Evolutionary conservation across 2,797 vertebrate species (phyloP), one percentile per base, ranked within the genome.

Genomic region (Pteropus rufus): DNA sequence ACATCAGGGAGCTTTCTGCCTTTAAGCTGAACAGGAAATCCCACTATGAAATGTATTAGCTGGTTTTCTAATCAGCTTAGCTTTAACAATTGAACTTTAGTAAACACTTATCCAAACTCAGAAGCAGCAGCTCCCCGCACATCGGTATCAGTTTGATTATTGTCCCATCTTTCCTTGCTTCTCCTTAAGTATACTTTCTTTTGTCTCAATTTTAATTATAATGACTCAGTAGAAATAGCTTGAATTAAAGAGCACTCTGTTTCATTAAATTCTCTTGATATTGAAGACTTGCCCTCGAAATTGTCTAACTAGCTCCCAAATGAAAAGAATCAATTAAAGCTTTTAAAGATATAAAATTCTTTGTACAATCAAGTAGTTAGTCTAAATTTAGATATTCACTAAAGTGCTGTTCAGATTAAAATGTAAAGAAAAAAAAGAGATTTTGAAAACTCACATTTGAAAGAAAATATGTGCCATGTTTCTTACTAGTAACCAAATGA

Each of bases 201-300:
- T 93, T 75, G 44, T 18, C 44, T 24, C 26, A 64, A 7, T 81
- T 67, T 69, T 79, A 86, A 86, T 82, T 44, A 69, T 34, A 86
- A 49, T 36, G 44, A n/a, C 23, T 77, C 1, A 54, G n/a, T 76
- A 82, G 90, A 87, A 91, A 70, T 18, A 93, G n/a, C 18, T 52
- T 70, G 29, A 73, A 72, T 88, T 87, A 60, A 94, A 93, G 26
- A 46, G 10, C 23, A 58, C 31, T 84, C 34, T 21, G 26, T 88
- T 88, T 93, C 94, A 67, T 92, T 54, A 93, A 93, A 84, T 84
- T 87, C 26, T 60, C 80, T 77, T 76, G n/a, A 77, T 65, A 90
- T 6, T 62, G 31, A 89, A 90, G 60, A 65, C 11, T 70, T 87
- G n/a, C 16, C 46, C 80, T 81, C 91, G 67, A 95, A 90, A 70